These are phyloP conservation scores for Pseudochaenichthys georgianus DNA, from an alignment of 2,797 vertebrate species.

Conservation along the genomic window DNA sequence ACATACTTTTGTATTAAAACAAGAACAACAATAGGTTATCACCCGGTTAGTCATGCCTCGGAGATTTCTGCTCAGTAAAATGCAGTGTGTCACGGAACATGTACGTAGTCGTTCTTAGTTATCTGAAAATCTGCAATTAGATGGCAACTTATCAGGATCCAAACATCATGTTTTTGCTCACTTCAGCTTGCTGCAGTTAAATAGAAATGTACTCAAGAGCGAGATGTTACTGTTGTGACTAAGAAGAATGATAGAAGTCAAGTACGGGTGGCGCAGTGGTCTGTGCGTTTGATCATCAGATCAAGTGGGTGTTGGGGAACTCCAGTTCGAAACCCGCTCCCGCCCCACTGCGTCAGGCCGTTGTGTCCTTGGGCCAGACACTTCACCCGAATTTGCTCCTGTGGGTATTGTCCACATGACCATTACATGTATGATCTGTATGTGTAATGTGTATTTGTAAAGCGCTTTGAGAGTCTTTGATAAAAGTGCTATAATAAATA, in stretches of 20 bases:
- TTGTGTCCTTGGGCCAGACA: too few relatives aligned
- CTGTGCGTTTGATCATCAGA: too few relatives aligned
- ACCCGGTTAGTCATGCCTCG: not conserved
- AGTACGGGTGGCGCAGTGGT: too few relatives aligned
- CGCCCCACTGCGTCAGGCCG: too few relatives aligned
- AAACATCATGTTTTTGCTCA: not conserved
- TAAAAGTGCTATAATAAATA: too few relatives aligned
- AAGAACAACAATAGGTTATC: not conserved
- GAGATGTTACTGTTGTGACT: not conserved
- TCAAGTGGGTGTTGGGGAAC: too few relatives aligned
- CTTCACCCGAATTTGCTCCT: too few relatives aligned
- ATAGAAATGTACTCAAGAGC: not conserved
- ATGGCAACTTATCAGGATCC: not conserved
- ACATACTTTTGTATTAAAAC: conserved; percentile 6
- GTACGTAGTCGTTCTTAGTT: not conserved
- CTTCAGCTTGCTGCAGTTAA: not conserved
- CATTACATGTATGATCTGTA: too few relatives aligned
- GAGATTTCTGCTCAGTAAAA: not conserved
- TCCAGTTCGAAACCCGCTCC: too few relatives aligned
- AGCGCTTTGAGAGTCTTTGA: too few relatives aligned
- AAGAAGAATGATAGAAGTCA: not conserved
- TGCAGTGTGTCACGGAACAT: not conserved
- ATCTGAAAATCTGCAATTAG: not conserved
- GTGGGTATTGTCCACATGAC: too few relatives aligned
- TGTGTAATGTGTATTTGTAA: too few relatives aligned